Percentiles rank a stretch among this genome's conserved stretches.
Conservation (phyloP, 2,113 vertebrate genomes). For the Strigops habroptila region DNA sequence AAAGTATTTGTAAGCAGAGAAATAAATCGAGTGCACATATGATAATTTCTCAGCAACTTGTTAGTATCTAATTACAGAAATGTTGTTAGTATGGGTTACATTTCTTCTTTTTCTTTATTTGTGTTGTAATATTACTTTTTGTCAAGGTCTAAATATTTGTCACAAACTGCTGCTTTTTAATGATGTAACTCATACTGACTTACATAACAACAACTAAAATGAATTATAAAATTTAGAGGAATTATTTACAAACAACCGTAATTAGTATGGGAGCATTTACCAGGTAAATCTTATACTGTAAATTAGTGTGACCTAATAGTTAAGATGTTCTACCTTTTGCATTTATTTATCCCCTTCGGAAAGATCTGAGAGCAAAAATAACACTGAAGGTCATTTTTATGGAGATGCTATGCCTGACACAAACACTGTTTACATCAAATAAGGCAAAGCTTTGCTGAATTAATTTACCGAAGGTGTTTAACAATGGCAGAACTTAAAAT, state of each 20-base stretch:
- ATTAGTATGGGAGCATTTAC: background rate
- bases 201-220: background rate
- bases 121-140: background rate
- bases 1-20: background rate
- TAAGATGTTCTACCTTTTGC: background rate
- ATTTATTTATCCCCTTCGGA: background rate
- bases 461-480: background rate
- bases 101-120: background rate
- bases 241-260: background rate
- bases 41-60: background rate
- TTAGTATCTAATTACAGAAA: background rate
- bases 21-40: background rate
- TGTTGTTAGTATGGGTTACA: background rate
- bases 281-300: background rate
- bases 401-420: background rate
- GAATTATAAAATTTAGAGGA: background rate
- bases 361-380: background rate
- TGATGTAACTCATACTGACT: background rate
- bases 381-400: background rate
- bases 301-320: background rate
- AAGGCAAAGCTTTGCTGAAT: background rate
- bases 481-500: background rate
- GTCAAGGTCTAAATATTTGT: background rate
- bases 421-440: background rate
- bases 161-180: background rate